Evolutionary conservation across 2,113 vertebrate genomes (phyloP).

Genomic region (Cisticola juncidis): DNA sequence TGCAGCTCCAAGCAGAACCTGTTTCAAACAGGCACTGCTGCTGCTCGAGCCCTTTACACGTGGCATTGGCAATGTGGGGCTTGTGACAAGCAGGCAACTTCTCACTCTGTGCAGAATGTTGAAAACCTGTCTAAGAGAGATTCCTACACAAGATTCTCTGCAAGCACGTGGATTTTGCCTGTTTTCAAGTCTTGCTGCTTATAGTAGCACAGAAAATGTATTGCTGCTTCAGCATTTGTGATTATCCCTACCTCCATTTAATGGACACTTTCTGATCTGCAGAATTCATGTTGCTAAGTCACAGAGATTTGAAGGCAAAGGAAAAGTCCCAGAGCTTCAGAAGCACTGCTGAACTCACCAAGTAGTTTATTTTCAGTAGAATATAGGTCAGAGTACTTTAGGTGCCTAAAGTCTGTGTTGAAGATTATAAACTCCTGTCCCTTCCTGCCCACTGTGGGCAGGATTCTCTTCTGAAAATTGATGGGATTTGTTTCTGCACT

Average conservation of each 20-base stretch:
- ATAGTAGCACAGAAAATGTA: background rate
- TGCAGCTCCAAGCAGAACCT: background rate
- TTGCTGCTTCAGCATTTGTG: background rate
- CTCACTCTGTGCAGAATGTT: background rate
- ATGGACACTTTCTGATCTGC: background rate
- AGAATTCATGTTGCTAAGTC: background rate
- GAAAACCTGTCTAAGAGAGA: background rate
- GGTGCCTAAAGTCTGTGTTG: background rate
- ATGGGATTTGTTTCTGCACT: background rate
- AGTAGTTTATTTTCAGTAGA: background rate
- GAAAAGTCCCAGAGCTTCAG: background rate
- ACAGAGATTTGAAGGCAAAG: background rate
- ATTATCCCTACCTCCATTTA: background rate
- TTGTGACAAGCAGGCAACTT: background rate
- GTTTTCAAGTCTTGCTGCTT: background rate
- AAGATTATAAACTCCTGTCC: background rate
- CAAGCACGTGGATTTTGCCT: background rate
- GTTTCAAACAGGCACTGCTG: background rate
- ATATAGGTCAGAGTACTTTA: background rate
- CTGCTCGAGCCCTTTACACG: background rate
- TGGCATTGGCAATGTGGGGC: background rate
- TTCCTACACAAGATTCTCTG: background rate
- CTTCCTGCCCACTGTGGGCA: background rate
- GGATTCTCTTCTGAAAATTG: background rate
- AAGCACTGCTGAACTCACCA: background rate